Base-by-base conservation (phyloP, 2,797 vertebrate species). In the Tinamus major region DNA sequence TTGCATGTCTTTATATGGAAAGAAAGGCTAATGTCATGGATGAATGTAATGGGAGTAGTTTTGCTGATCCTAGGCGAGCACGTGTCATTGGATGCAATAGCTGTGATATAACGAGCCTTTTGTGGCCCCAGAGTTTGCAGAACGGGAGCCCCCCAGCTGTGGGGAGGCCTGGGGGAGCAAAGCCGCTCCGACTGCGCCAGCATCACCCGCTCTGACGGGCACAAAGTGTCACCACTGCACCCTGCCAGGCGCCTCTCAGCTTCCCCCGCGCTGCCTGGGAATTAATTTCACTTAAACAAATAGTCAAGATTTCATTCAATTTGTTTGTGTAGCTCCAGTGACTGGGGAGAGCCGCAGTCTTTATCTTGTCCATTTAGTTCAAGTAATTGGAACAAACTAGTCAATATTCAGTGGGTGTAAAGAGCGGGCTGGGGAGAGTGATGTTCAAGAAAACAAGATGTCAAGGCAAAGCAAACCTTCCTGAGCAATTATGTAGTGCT, bases 221-320 rank as follows among this genome's bases (percentile, higher is more conserved):
- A 91, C 89, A 89, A 95, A 97, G 92, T 96, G 94, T 96, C 96
- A 97, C 96, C 97, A 95, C 90, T 89, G 59, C 79, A 92, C 90
- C 94, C 80, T 86, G 94, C 95, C 97, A 96, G 96, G 89, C 78
- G 89, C 84, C 90, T 64, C 48, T 82, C 94, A 75, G 80, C 76
- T 67, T 90, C 79, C 92, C 75, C 78, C 82, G 74, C 91, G 53
- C 19, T 95, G 89, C 96, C 96, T 97, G 97, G 95, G 94, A 98
- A 98, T 97, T 94, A 96, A 97, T 97, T 97, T 96, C 94, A 92
- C 96, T 96, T 97, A 94, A 98, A 97, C 97, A 97, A 98, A 97
- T 96, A 96, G 72, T 78, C 87, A 31, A 82, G 72, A 31, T 86
- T 94, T 96, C 87, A 76, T 92, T 97, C 88, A 56, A 91, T 95